Evolutionary conservation across 2,113 vertebrate species (phyloP).

Genomic region (Peromyscus polionotus): DNA sequence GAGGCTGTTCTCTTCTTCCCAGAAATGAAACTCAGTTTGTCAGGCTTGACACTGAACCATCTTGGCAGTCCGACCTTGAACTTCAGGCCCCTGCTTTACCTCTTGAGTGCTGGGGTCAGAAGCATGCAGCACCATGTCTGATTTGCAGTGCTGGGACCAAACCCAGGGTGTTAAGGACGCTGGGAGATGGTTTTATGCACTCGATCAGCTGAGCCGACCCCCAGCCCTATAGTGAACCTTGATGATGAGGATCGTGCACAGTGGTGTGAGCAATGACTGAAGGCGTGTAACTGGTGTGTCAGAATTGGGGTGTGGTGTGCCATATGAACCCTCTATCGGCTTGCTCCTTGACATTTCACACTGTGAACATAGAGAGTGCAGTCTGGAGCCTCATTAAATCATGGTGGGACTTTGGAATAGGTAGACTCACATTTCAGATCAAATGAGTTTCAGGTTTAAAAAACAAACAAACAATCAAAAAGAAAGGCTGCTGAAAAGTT

Average conservation of each 20-base stretch:
- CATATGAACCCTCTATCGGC: conserved; percentile 7
- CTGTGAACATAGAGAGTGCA: background rate
- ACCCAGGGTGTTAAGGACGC: too few relatives aligned
- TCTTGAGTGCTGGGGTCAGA: too few relatives aligned
- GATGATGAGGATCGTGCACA: background rate
- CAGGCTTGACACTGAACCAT: too few relatives aligned
- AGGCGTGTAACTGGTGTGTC: background rate
- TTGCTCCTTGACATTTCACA: background rate
- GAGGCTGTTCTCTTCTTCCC: too few relatives aligned
- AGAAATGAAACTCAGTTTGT: too few relatives aligned
- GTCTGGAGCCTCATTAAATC: background rate
- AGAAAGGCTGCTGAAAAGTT: conserved; percentile 40
- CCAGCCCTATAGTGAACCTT: background rate
- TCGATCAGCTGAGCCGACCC: background rate
- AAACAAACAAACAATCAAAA: background rate
- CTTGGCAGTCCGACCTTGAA: too few relatives aligned
- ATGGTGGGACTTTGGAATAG: background rate
- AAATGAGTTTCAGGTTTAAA: conserved; percentile 54
- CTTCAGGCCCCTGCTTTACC: too few relatives aligned
- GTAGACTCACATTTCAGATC: conserved; percentile 49
- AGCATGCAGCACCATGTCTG: too few relatives aligned
- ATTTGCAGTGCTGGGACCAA: too few relatives aligned
- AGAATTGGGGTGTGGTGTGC: conserved; percentile 26
- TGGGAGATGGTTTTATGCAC: too few relatives aligned
- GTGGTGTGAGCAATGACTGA: background rate